Base-by-base conservation (phyloP, 2,888 invertebrate genomes). In the Tanytarsus gracilentus region DNA sequence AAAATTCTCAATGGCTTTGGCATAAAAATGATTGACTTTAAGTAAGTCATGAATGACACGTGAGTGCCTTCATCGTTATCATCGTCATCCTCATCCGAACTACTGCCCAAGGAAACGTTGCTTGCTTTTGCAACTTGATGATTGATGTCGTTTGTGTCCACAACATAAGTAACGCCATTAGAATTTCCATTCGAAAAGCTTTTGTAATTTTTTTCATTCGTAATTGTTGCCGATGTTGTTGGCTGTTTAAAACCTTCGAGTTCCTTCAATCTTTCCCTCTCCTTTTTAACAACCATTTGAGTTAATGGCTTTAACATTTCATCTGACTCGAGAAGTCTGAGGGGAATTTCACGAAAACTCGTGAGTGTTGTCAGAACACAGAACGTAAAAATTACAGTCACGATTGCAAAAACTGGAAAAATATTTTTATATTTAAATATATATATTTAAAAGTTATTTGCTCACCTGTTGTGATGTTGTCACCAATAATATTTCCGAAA, bases 21-120 rank as follows among this genome's bases (percentile, higher is more conserved):
- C 78, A 83, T 81, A 30, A 75, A 70, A 18, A 82, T 69, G 51
- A 83, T 81, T 59, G 82, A 81, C 62, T 73, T 72, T 8, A 82
- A 68, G 65, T 78, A 79, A 36, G 76, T 73, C 16, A 49, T 58
- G 26, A 63, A 39, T 1, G 62, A n/a, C n/a, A n/a, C n/a, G n/a
- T n/a, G n/a, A n/a, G n/a, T n/a, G n/a, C n/a, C n/a, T 33, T 40
- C 55, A 16, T 51, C 50, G 18, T 26, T 14, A 1, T 44, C 40
- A 51, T 53, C 21, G 7, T 27, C 55, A 23, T 39, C 26, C 23
- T 52, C 56, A 51, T 51, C 56, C 2, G 40, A 40, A 21, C 49
- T 62, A 21, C 2, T 49, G 53, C 14, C 62, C 56, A 21, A 16
- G 8, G 55, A 55, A 25, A 27, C 25, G 23, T 27, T 49, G 7